Evolutionary conservation across 2,797 vertebrate genomes (phyloP), one percentile per base, ranked within the genome.

Genomic region (Craterocephalus amniculus): DNA sequence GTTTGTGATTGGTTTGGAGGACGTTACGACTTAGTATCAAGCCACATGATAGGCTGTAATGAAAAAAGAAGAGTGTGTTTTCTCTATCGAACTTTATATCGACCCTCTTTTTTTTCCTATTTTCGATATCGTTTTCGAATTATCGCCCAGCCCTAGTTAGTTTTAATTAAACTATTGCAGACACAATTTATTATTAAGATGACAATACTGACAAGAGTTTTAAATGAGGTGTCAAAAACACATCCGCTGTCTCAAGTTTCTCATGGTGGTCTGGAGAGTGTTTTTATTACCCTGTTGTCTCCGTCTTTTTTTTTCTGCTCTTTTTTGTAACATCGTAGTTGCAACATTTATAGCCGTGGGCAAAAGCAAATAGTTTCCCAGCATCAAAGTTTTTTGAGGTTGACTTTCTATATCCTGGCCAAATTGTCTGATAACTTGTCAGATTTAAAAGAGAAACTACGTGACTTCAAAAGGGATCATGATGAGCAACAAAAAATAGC

Each of bases 161-260:
- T 51, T 12, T 62, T 34, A 22, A 8, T 12, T 14, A 31, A 55
- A 55, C 27, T 55, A 31, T 16, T 29, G 52, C 16, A 55, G 27
- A 55, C 27, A 55, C 13, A 59, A 79, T 82, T 83, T 27, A 76
- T 76, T 69, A 79, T 35, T 45, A 45, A 69, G 55, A 40, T 29
- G 61, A 63, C 58, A 81, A 60, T 48, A 38, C 75, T 87, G 84
- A 91, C 79, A 83, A 40, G 63, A 65, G 71, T 80, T 76, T 80
- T 76, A 78, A 80, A 84, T 81, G 58, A 79, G 71, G 69, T 65
- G 32, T 87, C 75, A 79, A 86, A 74, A 84, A 89, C 62, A 85
- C 74, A 85, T 90, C 79, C 61, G 45, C 74, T 67, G 43, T 84
- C 66, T 89, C 66, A 67, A 66, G 72, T 81, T 83, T 63, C 60